These are phyloP conservation scores for Tachyglossus aculeatus DNA, from an alignment of 2,797 vertebrate genomes.

Conservation along the genomic window DNA sequence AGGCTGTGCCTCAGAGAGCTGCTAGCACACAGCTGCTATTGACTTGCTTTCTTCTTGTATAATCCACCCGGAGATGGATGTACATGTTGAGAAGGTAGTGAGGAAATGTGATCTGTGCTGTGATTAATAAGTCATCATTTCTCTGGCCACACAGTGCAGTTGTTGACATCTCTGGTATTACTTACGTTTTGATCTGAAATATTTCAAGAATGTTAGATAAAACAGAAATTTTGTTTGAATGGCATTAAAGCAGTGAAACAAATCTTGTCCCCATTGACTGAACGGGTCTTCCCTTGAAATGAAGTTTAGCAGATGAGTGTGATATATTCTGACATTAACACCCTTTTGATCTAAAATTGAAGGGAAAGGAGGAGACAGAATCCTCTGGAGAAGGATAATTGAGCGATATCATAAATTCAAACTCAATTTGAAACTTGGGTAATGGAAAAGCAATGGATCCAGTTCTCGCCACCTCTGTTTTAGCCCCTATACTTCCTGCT, in stretches of 20 bases:
- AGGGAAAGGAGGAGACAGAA: background rate
- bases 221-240: constrained; percentile 20
- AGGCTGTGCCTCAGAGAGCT: constrained; percentile 32
- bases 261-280: constrained; percentile 28
- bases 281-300: constrained; percentile 42
- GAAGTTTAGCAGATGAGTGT: constrained; percentile 43
- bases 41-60: background rate
- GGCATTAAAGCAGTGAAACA: constrained; percentile 38
- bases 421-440: constrained; percentile 20
- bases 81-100: background rate
- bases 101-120: background rate
- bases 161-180: background rate
- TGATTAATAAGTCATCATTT: constrained; percentile 20
- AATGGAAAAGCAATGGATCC: background rate
- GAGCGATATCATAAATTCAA: background rate
- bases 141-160: background rate
- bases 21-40: fast-evolving
- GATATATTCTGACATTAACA: constrained; percentile 50
- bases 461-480: background rate
- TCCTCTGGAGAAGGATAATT: background rate
- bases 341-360: constrained; percentile 46
- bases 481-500: background rate
- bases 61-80: constrained; percentile 19
- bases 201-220: constrained; percentile 29
- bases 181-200: constrained; percentile 35